Evolutionary conservation across 1,140 invertebrate genomes (phyloP).

Genomic region (Acyrthosiphon pisum): DNA sequence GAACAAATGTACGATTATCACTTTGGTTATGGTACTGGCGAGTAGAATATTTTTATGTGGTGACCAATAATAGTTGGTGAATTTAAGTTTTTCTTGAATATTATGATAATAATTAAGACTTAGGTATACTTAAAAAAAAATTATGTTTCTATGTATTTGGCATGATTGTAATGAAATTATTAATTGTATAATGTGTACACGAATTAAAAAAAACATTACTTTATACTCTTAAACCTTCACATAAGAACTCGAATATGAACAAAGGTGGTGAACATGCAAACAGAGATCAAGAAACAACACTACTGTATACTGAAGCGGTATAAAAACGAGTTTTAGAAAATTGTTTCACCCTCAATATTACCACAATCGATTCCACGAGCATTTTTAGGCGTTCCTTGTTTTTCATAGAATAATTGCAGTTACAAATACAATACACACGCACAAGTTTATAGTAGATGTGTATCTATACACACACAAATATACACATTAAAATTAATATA

Average conservation of each 20-base stretch:
- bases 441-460: not conserved
- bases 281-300: conserved; percentile 3
- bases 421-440: conserved; percentile 26
- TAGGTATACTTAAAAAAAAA: not conserved
- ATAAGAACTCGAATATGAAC: not conserved
- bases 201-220: not conserved
- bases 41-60: not conserved
- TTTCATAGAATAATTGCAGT: conserved; percentile 27
- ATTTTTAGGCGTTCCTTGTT: conserved; percentile 56
- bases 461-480: not conserved
- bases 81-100: not conserved
- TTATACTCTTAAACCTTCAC: not conserved
- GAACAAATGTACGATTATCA: not conserved
- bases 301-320: conserved; percentile 43
- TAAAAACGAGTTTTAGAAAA: conserved; percentile 41
- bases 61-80: not conserved
- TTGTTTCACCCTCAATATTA: conserved; percentile 20
- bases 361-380: conserved; percentile 32
- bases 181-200: not conserved
- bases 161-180: not conserved
- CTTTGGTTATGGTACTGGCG: too few relatives aligned
- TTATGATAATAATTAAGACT: not conserved
- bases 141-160: not conserved
- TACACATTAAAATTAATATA: not conserved
- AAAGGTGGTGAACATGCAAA: not conserved